phyloP scores from a whole-genome alignment of 2,113 vertebrate genomes.

The Crotophaga sulcirostris region DNA sequence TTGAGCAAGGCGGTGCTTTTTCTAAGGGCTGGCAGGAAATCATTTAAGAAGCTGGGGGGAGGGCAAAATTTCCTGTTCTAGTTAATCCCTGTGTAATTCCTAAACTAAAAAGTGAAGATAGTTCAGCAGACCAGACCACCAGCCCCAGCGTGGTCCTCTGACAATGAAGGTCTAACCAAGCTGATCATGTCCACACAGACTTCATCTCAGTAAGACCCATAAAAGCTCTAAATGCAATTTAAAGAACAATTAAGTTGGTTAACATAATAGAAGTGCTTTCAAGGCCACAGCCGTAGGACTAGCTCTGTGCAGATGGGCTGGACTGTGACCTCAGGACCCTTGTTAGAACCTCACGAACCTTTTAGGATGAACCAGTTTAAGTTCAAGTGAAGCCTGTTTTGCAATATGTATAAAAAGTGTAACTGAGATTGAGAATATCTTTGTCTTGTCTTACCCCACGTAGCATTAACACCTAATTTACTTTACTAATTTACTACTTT shows the following conservation, averaged over 20 bases:
- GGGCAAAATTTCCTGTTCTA: slow-evolving; percentile 58
- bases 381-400: not conserved
- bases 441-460: not conserved
- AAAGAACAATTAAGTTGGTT: not conserved
- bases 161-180: not conserved
- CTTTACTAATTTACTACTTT: too few species aligned
- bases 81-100: not conserved
- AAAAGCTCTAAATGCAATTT: not conserved
- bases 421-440: not conserved
- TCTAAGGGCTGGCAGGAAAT: slow-evolving; percentile 78
- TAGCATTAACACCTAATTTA: not conserved
- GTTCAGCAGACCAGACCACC: not conserved
- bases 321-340: not conserved
- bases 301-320: not conserved
- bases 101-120: not conserved
- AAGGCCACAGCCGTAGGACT: not conserved
- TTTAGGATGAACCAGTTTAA: not conserved
- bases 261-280: not conserved
- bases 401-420: not conserved
- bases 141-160: not conserved
- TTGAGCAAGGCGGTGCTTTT: slow-evolving; percentile 47
- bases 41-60: slow-evolving; percentile 65
- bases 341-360: not conserved
- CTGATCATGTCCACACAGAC: not conserved
- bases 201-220: not conserved